Conservation (phyloP, 1,140 invertebrate species). For the Drosophila tristis region DNA sequence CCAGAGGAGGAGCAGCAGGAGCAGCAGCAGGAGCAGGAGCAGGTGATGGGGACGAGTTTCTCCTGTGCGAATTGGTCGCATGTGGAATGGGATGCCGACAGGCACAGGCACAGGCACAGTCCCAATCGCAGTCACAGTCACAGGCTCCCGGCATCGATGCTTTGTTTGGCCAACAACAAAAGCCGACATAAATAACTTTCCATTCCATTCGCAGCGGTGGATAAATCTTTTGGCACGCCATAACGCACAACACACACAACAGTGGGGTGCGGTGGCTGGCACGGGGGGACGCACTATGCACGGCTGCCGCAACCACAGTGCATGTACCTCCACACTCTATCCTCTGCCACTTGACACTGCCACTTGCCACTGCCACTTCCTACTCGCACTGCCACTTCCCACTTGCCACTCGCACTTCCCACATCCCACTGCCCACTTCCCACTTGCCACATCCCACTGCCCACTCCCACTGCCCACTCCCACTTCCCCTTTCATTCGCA, state of each 20-base stretch:
- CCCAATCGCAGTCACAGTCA: too few relatives aligned
- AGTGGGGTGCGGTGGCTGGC: too few relatives aligned
- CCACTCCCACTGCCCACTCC: too few relatives aligned
- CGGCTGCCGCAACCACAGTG: conserved; percentile 4
- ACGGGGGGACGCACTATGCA: too few relatives aligned
- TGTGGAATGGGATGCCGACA: conserved; percentile 2
- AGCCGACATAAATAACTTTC: conserved; percentile 43
- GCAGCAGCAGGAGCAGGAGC: too few relatives aligned
- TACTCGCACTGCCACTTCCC: too few relatives aligned
- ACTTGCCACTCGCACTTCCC: neutral
- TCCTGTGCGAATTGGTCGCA: neutral
- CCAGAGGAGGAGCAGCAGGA: neutral
- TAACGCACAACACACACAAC: conserved; percentile 14
- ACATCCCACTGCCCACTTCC: too few relatives aligned
- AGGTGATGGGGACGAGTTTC: neutral
- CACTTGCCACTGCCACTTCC: too few relatives aligned
- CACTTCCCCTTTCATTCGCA: neutral
- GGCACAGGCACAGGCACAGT: conserved; percentile 1
- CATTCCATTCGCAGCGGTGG: conserved; percentile 16
- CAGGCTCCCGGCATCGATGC: neutral
- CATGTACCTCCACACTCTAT: neutral
- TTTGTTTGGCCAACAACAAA: conserved; percentile 27
- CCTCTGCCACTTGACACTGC: too few relatives aligned
- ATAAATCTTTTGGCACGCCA: conserved; percentile 23
- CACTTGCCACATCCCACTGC: too few relatives aligned